Percentiles rank a stretch among this genome's conserved stretches.
These are phyloP conservation scores for Chloromyia formosa DNA, from an alignment of 2,888 invertebrate species.

Conservation along the genomic window DNA sequence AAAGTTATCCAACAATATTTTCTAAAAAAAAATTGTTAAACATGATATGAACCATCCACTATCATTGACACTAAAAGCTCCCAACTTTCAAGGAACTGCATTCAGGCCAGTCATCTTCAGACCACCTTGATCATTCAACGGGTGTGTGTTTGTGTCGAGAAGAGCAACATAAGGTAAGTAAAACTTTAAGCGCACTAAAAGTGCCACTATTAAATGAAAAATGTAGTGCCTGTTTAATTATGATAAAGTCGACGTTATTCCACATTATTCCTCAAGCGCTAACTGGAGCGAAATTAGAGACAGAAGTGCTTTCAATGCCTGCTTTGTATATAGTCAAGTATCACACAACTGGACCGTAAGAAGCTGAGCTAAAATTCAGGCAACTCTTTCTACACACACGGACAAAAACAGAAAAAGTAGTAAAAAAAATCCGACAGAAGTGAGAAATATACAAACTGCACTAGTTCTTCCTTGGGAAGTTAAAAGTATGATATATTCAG, in stretches of 20 bases:
- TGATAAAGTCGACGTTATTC: slow-evolving; percentile 21
- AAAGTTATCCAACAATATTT: too few species aligned
- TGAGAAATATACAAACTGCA: not conserved
- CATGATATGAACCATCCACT: too few species aligned
- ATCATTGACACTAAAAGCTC: too few species aligned
- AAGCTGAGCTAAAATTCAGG: not conserved
- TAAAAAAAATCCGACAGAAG: not conserved
- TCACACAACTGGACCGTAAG: slow-evolving; percentile 10
- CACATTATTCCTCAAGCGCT: not conserved
- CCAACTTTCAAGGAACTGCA: too few species aligned
- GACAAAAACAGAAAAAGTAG: too few species aligned
- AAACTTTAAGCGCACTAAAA: not conserved
- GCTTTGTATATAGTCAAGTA: slow-evolving; percentile 5
- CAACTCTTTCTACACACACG: too few species aligned
- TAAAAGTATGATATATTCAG: too few species aligned
- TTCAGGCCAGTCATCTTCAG: too few species aligned
- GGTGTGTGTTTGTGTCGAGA: too few species aligned
- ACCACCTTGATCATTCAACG: too few species aligned
- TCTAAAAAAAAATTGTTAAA: too few species aligned
- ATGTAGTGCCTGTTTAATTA: slow-evolving; percentile 31
- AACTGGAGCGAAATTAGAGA: slow-evolving; percentile 14
- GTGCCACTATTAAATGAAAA: slow-evolving; percentile 24
- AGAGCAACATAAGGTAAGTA: too few species aligned
- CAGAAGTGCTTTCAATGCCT: slow-evolving; percentile 9
- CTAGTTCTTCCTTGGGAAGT: not conserved